Base-by-base conservation (phyloP, 2,888 invertebrate species). In the Ochropleura leucogaster region DNA sequence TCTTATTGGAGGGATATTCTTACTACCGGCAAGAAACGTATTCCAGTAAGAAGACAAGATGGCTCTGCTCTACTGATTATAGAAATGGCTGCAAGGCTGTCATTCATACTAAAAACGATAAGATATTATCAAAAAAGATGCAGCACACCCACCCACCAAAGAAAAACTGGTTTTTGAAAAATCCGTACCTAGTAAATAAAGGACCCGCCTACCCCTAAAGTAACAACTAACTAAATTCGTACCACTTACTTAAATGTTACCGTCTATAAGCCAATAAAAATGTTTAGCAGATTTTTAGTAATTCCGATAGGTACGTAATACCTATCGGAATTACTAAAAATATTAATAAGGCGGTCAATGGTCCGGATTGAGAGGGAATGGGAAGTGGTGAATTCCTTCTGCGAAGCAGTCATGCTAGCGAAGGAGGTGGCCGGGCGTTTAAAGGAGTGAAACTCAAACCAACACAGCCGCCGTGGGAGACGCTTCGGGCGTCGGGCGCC, bases 41-140 rank as follows among this genome's bases (percentile, higher is more conserved):
- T n/a, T 8, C 18, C 30, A 68, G 9, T 49, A 47, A 55, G 1
- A 80, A 80, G 63, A 44, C 71, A 63, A 72, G 84, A 57, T 82
- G 84, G 84, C 14, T 80, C 4, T 84, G 82, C 63, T 76, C 76
- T 0, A 80, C 76, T 1, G n/a, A 82, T 14, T 18, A 20, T 18
- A n/a, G n/a, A 0, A 84, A 73, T 18, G 76, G 84, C 9, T 82
- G 82, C 59, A 84, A 44, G 18, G 84, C 82, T 46, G 16, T 62
- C 3, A 14, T 84, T 5, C 64, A 72, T 16, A 82, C 72, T 0
- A 4, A 68, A 12, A n/a, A 60, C 0, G 40, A 78, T 12, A 6
- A n/a, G 12, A 70, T 84, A 12, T 4, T 76, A 6, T 40, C 30
- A 2, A 47, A n/a, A 10, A 76, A 55, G 6, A 20, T 62, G 16